Evolutionary conservation across 2,113 vertebrate genomes (phyloP), one percentile per base, ranked within the genome.

Genomic region (Otus sunia): DNA sequence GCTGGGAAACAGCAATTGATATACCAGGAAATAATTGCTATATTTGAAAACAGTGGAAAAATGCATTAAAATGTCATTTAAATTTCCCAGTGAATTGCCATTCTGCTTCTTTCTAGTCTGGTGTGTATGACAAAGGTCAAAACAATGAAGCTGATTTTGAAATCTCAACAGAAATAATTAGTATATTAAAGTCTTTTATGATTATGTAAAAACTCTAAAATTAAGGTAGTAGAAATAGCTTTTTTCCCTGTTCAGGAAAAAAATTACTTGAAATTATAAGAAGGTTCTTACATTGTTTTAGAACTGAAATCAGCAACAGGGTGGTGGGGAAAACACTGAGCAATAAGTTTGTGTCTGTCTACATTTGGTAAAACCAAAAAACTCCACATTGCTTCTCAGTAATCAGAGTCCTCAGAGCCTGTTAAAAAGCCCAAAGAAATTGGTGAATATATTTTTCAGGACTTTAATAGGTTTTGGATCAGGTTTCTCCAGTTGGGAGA

Each of bases 1-100:
- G 9, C 78, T 90, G 75, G 18, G 74, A 83, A 92, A 83, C 22
- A 74, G 72, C 63, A 80, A 25, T 39, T 93, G n/a, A 60, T 92
- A 45, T 45, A 73, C 34, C n/a, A 53, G 71, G 34, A 93, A 90
- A 79, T 85, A 82, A 85, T 73, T 60, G 23, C 50, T 90, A 0
- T 79, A 58, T 94, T 90, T 90, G 80, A 88, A 82, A 93, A 79
- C 58, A 93, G 53, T 72, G 96, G 96, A 95, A 97, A 96, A 95
- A 93, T n/a, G 9, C n/a, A 92, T 96, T 96, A 96, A 88, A 90
- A 79, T 82, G 81, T 82, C 94, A 82, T 56, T 94, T 91, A 92
- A 15, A 37, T 82, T 96, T 96, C 69, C 69, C 56, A 81, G 7
- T 64, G 83, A 92, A 47, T 68, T 87, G 36, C 53, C 43, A 43